Conservation (phyloP, 2,113 vertebrate species). For the Forbesichthys papilliferus region DNA sequence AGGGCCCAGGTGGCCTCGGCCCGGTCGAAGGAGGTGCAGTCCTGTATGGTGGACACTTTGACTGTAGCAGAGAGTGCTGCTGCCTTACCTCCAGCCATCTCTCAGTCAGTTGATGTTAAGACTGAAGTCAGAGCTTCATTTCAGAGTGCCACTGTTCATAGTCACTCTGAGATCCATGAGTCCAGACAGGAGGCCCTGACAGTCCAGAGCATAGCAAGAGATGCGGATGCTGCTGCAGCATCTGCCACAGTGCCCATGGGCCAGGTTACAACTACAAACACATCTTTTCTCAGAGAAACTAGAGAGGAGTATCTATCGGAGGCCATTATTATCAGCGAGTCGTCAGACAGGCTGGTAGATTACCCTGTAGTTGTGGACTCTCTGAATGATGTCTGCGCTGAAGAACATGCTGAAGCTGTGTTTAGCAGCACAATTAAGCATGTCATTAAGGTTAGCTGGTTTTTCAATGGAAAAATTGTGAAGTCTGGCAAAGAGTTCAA, state of each 20-base stretch:
- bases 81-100: conserved; percentile 37
- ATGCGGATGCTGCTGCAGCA: conserved; percentile 31
- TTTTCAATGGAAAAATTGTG: conserved; percentile 82
- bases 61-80: conserved; percentile 59
- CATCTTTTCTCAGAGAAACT: conserved; percentile 57
- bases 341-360: conserved; percentile 25
- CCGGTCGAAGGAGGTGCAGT: conserved; percentile 48
- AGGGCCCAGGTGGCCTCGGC: conserved; percentile 42
- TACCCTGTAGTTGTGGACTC: conserved; percentile 69
- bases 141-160: conserved; percentile 45
- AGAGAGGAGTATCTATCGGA: conserved; percentile 66
- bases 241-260: conserved; percentile 24
- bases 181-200: conserved; percentile 42
- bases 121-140: conserved; percentile 58
- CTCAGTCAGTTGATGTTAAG: conserved; percentile 57
- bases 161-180: conserved; percentile 50
- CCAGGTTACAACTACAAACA: conserved; percentile 37
- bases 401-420: conserved; percentile 73
- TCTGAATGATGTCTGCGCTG: conserved; percentile 70
- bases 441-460: conserved; percentile 82
- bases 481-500: conserved; percentile 88
- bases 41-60: conserved; percentile 59
- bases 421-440: conserved; percentile 77
- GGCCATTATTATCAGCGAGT: conserved; percentile 47
- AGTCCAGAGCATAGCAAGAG: conserved; percentile 60